phyloP scores from a whole-genome alignment of 2,888 invertebrate species.

The Trypoxylon attenuatum region DNA sequence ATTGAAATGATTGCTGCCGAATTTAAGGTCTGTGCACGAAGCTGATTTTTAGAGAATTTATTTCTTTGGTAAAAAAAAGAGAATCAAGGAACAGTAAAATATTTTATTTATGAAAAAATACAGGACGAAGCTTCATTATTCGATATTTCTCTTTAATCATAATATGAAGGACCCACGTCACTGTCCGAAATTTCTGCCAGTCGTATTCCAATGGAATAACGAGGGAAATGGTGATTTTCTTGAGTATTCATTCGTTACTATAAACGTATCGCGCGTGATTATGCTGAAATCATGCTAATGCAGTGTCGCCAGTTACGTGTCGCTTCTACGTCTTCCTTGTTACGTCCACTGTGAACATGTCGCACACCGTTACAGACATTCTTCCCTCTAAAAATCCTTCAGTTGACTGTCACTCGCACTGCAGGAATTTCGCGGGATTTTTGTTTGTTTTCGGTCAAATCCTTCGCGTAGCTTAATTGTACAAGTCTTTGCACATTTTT shows the following conservation, averaged over 20 bases:
- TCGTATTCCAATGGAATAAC: constrained; percentile 7
- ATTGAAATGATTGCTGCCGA: too few species aligned
- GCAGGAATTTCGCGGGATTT: too few species aligned
- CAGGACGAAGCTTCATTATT: too few species aligned
- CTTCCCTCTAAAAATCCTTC: not conserved
- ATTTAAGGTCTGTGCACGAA: too few species aligned
- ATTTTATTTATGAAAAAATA: too few species aligned
- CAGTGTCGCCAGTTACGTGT: constrained; percentile 48
- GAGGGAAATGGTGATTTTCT: constrained; percentile 22
- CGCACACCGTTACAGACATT: constrained; percentile 11
- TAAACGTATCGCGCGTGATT: constrained; percentile 51
- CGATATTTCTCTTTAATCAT: too few species aligned
- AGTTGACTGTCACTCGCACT: not conserved
- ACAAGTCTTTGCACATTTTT: too few species aligned
- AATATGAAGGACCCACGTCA: not conserved
- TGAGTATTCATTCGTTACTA: constrained; percentile 44
- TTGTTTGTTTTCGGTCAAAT: too few species aligned
- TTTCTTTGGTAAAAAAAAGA: too few species aligned
- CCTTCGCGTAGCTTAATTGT: too few species aligned
- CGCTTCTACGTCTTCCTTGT: constrained; percentile 38
- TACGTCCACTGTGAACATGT: constrained; percentile 3
- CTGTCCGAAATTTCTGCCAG: constrained; percentile 2
- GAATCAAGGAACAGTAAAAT: too few species aligned
- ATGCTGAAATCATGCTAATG: constrained; percentile 55
- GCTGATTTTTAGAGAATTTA: too few species aligned